phyloP scores from a whole-genome alignment of 2,113 vertebrate genomes.

The Nothocercus julius region DNA sequence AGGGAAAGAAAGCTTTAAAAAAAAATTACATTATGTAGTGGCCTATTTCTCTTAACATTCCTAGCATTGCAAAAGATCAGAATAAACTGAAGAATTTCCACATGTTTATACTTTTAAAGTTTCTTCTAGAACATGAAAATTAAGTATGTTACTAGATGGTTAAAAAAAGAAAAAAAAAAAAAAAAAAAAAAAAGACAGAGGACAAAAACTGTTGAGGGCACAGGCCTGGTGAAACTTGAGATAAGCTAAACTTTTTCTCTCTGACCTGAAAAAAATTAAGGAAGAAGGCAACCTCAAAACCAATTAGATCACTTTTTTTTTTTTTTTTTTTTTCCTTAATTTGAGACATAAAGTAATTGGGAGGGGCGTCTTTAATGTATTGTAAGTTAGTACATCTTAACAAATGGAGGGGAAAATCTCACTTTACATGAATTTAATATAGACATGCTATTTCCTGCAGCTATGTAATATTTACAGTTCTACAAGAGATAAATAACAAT shows the following conservation, averaged over 20 bases:
- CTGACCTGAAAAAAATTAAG: neutral
- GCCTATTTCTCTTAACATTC: neutral
- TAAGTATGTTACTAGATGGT: neutral
- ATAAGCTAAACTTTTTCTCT: neutral
- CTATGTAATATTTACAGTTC: neutral
- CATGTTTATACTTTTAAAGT: neutral
- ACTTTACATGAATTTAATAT: neutral
- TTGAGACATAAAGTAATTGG: neutral
- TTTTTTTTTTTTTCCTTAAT: neutral
- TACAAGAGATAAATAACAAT: neutral
- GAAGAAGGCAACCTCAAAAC: neutral
- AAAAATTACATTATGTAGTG: neutral
- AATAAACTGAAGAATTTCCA: neutral
- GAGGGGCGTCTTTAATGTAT: fast-evolving
- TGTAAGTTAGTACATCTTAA: neutral
- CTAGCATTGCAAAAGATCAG: neutral
- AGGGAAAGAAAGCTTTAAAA: too few relatives aligned
- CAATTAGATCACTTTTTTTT: neutral
- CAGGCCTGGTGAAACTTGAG: neutral
- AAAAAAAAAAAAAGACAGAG: neutral
- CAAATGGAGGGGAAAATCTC: neutral
- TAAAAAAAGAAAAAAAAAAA: neutral
- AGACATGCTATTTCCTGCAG: neutral
- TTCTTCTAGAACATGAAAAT: neutral
- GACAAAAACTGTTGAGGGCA: neutral